These are phyloP conservation scores for Gymnocheta viridis DNA, from an alignment of 2,888 invertebrate genomes.

Conservation along the genomic window DNA sequence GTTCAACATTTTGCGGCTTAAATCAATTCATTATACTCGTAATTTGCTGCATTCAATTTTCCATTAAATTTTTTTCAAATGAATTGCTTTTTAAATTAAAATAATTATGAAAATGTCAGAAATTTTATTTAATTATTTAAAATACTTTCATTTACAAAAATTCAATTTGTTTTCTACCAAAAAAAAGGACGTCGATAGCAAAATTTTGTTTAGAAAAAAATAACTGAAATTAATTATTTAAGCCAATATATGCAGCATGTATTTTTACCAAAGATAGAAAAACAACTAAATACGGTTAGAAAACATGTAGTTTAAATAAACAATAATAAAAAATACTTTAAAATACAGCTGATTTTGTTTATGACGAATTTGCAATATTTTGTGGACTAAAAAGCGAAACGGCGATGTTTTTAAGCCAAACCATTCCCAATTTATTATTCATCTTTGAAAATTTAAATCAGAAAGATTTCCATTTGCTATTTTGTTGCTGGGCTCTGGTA, in stretches of 20 bases:
- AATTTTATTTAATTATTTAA: constrained; percentile 35
- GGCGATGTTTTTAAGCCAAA: no score
- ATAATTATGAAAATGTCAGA: constrained; percentile 26
- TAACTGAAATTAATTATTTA: constrained; percentile 54
- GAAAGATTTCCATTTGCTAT: no score
- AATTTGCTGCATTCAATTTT: not conserved
- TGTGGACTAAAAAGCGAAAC: not conserved
- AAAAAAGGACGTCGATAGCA: not conserved
- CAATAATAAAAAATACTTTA: not conserved
- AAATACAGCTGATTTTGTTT: not conserved
- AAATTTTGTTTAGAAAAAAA: constrained; percentile 15
- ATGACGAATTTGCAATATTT: not conserved
- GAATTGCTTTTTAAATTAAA: constrained; percentile 11
- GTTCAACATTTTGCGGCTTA: no score
- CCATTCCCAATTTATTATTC: no score
- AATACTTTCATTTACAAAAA: constrained; percentile 1
- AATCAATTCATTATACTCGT: no score
- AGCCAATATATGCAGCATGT: constrained; percentile 49
- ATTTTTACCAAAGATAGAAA: constrained; percentile 25
- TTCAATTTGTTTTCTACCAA: constrained; percentile 20
- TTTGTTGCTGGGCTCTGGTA: no score
- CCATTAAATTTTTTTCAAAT: not conserved
- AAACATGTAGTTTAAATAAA: constrained; percentile 20
- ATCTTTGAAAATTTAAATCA: no score
- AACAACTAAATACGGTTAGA: constrained; percentile 28